Evolutionary conservation across 1,140 invertebrate genomes (phyloP).

Genomic region (Ectropis grisescens): DNA sequence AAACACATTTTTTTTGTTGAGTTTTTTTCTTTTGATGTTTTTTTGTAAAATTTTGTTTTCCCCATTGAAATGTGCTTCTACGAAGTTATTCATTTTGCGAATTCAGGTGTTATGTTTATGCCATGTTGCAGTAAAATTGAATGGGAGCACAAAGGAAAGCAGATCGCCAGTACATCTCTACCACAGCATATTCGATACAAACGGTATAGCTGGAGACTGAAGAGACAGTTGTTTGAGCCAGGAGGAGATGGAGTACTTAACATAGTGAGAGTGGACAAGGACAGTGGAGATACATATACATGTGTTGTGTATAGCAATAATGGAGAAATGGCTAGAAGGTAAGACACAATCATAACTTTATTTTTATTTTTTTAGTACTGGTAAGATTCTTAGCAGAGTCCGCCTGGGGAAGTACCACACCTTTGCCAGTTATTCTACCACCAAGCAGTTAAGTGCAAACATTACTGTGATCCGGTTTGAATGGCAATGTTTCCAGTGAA

Average conservation of each 20-base stretch:
- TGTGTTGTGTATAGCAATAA: constrained; percentile 85
- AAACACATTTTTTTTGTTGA: no score
- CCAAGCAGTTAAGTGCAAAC: no score
- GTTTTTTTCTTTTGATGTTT: no score
- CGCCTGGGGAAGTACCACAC: no score
- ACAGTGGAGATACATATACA: constrained; percentile 81
- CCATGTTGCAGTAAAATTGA: constrained; percentile 61
- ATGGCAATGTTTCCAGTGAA: no score
- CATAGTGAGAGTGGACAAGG: constrained; percentile 77
- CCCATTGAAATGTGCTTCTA: no score
- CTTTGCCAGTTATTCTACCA: no score
- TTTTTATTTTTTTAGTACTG: not conserved
- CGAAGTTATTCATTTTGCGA: no score
- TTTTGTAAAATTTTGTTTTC: not conserved
- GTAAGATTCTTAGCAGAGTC: no score
- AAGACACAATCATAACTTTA: no score
- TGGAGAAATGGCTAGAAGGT: constrained; percentile 80
- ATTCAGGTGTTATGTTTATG: no score
- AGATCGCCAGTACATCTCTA: constrained; percentile 37
- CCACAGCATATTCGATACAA: constrained; percentile 44
- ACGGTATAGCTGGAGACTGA: constrained; percentile 26
- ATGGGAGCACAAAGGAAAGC: constrained; percentile 62
- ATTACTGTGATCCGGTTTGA: no score
- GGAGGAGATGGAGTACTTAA: constrained; percentile 72
- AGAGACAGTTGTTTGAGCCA: constrained; percentile 46